These are phyloP conservation scores for Bedellia somnulentella DNA, from an alignment of 2,888 invertebrate genomes.

Conservation along the genomic window DNA sequence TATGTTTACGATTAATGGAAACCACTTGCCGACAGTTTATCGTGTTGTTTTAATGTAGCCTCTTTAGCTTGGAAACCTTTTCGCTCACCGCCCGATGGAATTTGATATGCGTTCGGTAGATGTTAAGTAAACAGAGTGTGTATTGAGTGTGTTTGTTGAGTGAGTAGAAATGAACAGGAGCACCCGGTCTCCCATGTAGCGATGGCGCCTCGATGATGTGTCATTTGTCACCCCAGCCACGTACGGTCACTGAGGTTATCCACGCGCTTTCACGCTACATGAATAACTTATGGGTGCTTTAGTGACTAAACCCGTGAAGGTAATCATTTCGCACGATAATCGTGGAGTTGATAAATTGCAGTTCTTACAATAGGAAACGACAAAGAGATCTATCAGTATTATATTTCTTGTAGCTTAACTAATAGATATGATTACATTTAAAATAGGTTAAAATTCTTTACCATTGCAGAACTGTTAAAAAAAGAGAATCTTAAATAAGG, in stretches of 20 bases:
- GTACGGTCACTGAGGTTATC: conserved; percentile 38
- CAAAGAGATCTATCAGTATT: no score
- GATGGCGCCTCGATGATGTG: conserved; percentile 15
- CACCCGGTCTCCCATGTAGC: conserved; percentile 15
- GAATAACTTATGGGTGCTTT: no score
- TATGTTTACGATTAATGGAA: conserved; percentile 16
- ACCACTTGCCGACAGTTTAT: conserved; percentile 13
- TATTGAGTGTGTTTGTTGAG: background rate
- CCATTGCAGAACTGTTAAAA: no score
- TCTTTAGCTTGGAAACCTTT: conserved; percentile 3
- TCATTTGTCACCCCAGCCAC: conserved; percentile 30
- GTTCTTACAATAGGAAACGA: no score
- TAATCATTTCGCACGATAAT: no score
- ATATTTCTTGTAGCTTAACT: no score
- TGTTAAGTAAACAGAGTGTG: background rate
- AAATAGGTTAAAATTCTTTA: no score
- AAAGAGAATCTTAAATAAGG: no score
- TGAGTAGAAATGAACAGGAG: conserved; percentile 20
- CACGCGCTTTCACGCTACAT: conserved; percentile 47
- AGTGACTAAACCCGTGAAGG: no score
- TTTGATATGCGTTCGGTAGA: conserved; percentile 18
- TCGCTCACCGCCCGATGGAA: conserved; percentile 19
- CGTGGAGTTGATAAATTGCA: no score
- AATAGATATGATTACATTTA: no score
- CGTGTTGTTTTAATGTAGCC: conserved; percentile 1